phyloP scores from a whole-genome alignment of 2,113 vertebrate genomes.

The Eurystomus gularis region DNA sequence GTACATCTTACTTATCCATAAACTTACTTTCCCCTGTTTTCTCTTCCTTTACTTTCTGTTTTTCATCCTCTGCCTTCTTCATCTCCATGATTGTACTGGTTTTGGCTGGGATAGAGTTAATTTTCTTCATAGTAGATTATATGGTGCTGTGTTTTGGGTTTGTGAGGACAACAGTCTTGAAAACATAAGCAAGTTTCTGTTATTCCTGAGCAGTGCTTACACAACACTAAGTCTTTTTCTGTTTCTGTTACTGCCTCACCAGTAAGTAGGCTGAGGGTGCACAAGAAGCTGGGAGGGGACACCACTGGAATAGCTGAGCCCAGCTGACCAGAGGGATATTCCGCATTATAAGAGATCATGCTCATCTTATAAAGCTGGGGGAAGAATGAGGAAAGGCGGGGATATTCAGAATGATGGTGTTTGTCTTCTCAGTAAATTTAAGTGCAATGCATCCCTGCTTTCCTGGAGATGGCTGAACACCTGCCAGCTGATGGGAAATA shows the following conservation, averaged over 20 bases:
- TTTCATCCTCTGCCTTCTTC: background rate
- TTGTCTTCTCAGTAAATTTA: background rate
- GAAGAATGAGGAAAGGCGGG: background rate
- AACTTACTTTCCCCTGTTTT: background rate
- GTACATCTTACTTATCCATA: background rate
- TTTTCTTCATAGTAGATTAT: background rate
- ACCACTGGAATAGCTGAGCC: background rate
- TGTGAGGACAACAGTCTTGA: background rate
- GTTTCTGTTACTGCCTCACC: background rate
- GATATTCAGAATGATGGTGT: background rate
- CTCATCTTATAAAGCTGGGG: background rate
- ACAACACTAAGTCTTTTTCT: background rate
- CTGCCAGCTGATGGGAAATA: background rate
- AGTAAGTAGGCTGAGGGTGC: rapidly evolving
- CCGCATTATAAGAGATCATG: background rate
- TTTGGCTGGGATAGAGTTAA: background rate
- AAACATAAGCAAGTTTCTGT: background rate
- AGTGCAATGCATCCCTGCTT: rapidly evolving
- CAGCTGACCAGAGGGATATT: background rate
- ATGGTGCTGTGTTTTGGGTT: background rate
- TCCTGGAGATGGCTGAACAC: background rate
- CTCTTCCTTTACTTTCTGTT: background rate
- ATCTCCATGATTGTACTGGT: background rate
- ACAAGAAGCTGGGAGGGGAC: background rate
- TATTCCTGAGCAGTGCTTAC: background rate